phyloP scores from a whole-genome alignment of 2,113 vertebrate species.

The Tamias sibiricus region DNA sequence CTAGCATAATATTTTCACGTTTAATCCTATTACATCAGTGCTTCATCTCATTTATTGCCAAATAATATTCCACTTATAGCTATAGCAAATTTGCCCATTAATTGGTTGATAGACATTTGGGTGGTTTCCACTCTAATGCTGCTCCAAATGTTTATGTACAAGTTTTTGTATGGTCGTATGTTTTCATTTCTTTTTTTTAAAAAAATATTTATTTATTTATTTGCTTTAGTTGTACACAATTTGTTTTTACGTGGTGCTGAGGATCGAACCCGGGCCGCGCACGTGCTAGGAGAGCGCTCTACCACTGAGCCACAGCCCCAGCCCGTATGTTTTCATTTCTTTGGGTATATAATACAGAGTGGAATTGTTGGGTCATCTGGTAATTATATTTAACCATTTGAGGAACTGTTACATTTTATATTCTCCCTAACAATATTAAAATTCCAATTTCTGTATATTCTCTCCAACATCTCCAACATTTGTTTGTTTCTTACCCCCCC shows the following conservation, averaged over 20 bases:
- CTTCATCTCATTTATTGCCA: neutral
- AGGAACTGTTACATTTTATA: neutral
- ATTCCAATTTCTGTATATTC: neutral
- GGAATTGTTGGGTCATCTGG: neutral
- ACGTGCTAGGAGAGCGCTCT: too few relatives aligned
- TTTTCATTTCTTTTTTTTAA: slow-evolving; percentile 8
- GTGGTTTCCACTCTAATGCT: neutral
- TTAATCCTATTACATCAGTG: neutral
- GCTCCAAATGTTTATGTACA: neutral
- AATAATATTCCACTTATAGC: neutral
- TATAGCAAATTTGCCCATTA: neutral
- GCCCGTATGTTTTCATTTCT: neutral
- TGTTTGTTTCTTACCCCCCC: neutral
- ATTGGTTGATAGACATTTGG: neutral
- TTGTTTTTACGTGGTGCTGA: too few relatives aligned
- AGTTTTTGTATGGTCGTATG: neutral
- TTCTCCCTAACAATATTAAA: neutral
- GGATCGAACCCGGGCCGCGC: too few relatives aligned
- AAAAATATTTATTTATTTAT: too few relatives aligned
- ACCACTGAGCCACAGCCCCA: too few relatives aligned
- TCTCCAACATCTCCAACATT: neutral
- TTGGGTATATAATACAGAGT: neutral
- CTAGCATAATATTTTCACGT: neutral
- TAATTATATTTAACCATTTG: neutral
- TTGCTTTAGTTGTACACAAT: too few relatives aligned